Conservation (phyloP, 2,113 vertebrate species). For the Mellivora capensis region DNA sequence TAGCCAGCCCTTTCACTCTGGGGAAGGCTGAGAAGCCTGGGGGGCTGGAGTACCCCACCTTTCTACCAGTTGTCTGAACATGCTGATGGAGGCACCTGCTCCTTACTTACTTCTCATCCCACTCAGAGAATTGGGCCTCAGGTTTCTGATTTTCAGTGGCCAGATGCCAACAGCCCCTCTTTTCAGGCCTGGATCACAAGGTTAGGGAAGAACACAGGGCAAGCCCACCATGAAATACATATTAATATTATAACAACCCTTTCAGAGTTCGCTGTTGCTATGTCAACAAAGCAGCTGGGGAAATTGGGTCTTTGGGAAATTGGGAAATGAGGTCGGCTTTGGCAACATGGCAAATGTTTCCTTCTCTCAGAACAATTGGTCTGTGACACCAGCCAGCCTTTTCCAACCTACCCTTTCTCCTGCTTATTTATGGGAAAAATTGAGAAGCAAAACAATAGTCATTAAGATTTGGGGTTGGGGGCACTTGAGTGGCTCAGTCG, state of each 20-base stretch:
- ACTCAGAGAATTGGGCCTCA: neutral
- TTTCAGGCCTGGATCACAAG: neutral
- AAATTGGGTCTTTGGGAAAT: constrained; percentile 68
- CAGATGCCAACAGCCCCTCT: constrained; percentile 50
- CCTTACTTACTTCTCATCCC: neutral
- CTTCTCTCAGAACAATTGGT: constrained; percentile 66
- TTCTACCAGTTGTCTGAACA: neutral
- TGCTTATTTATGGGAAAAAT: constrained; percentile 68
- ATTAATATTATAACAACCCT: constrained; percentile 74
- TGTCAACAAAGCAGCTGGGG: constrained; percentile 67
- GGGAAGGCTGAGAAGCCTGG: neutral
- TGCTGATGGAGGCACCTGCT: neutral
- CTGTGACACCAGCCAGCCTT: constrained; percentile 54
- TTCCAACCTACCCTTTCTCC: constrained; percentile 66
- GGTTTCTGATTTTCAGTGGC: constrained; percentile 1
- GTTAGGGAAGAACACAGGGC: constrained; percentile 12
- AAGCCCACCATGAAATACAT: constrained; percentile 26
- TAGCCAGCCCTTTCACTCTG: neutral
- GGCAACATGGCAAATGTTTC: constrained; percentile 62
- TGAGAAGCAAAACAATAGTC: constrained; percentile 58
- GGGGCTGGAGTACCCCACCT: neutral
- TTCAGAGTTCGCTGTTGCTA: constrained; percentile 67
- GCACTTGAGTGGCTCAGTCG: neutral
- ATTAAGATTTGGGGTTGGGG: constrained; percentile 52
- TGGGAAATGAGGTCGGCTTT: constrained; percentile 65